A percentile compares a stretch with the other conserved stretches of the same genome.
Conservation (phyloP, 2,113 vertebrate species). For the Nibea albiflora region DNA sequence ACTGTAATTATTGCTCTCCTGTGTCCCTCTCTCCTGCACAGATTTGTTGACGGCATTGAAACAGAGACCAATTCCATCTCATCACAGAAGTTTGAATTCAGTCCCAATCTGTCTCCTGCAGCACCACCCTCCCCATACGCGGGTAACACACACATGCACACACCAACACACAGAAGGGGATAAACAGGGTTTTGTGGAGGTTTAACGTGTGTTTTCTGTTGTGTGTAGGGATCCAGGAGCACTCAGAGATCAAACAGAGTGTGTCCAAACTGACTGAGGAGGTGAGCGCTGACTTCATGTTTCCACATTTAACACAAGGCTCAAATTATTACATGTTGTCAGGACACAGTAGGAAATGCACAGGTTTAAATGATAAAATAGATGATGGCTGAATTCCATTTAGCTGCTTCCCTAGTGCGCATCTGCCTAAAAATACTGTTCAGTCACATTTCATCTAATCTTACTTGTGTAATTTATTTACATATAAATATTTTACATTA, state of each 20-base stretch:
- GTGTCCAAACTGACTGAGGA: slow-evolving; percentile 86
- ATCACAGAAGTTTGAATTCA: slow-evolving; percentile 86
- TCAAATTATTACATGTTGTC: neutral
- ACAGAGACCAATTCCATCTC: slow-evolving; percentile 78
- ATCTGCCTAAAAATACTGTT: neutral
- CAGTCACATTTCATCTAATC: too few relatives aligned
- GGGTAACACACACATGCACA: slow-evolving; percentile 62
- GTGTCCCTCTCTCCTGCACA: slow-evolving; percentile 42
- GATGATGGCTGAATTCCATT: neutral
- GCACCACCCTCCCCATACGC: slow-evolving; percentile 68
- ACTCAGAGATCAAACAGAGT: slow-evolving; percentile 85
- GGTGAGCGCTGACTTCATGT: slow-evolving; percentile 70
- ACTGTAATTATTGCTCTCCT: too few relatives aligned
- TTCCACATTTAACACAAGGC: neutral
- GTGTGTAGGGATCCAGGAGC: slow-evolving; percentile 77
- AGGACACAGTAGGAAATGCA: neutral
- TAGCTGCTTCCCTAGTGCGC: neutral
- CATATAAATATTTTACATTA: too few relatives aligned
- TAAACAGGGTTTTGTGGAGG: neutral
- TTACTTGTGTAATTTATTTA: too few relatives aligned
- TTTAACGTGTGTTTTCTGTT: slow-evolving; percentile 29
- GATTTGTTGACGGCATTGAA: slow-evolving; percentile 88
- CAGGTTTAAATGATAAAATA: neutral
- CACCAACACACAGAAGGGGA: slow-evolving; percentile 1
- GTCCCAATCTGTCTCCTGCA: slow-evolving; percentile 68